phyloP scores from a whole-genome alignment of 2,888 invertebrate genomes.

The Zaprionus lineosus region DNA sequence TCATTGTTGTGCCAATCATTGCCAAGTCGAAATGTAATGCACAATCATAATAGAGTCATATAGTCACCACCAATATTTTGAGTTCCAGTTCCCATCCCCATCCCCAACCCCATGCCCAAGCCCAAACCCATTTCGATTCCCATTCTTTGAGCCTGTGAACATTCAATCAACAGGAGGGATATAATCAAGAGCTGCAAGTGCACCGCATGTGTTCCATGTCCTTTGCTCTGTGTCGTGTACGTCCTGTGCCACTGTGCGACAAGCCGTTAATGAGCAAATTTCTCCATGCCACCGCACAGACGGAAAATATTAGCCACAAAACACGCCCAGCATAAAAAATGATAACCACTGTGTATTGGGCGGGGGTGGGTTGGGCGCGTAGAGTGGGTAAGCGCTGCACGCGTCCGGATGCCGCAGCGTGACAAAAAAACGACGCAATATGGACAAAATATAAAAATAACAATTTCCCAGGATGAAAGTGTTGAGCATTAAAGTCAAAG shows the following conservation, averaged over 20 bases:
- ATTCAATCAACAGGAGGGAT: slow-evolving; percentile 49
- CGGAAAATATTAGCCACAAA: slow-evolving; percentile 82
- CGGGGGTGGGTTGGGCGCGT: not conserved
- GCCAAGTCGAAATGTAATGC: slow-evolving; percentile 23
- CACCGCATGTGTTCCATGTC: slow-evolving; percentile 65
- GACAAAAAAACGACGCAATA: slow-evolving; percentile 52
- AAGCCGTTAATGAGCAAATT: slow-evolving; percentile 71
- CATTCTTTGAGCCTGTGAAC: slow-evolving; percentile 31
- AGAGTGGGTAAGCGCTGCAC: slow-evolving; percentile 37
- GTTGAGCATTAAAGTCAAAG: slow-evolving; percentile 80
- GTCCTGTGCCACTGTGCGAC: slow-evolving; percentile 49
- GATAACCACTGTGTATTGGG: slow-evolving; percentile 15
- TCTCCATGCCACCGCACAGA: slow-evolving; percentile 50
- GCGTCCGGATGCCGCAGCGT: slow-evolving; percentile 59
- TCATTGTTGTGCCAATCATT: slow-evolving; percentile 49
- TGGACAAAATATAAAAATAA: slow-evolving; percentile 74
- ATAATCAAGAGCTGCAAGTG: slow-evolving; percentile 68
- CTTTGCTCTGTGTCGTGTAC: not conserved
- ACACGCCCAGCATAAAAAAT: slow-evolving; percentile 76
- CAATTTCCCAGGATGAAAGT: slow-evolving; percentile 80
- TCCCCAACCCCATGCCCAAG: not conserved
- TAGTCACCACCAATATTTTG: slow-evolving; percentile 39
- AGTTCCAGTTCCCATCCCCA: not conserved
- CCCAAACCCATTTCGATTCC: not conserved
- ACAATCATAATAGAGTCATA: slow-evolving; percentile 55